Evolutionary conservation across 2,797 vertebrate species (phyloP).

Genomic region (Apodemus agrarius): DNA sequence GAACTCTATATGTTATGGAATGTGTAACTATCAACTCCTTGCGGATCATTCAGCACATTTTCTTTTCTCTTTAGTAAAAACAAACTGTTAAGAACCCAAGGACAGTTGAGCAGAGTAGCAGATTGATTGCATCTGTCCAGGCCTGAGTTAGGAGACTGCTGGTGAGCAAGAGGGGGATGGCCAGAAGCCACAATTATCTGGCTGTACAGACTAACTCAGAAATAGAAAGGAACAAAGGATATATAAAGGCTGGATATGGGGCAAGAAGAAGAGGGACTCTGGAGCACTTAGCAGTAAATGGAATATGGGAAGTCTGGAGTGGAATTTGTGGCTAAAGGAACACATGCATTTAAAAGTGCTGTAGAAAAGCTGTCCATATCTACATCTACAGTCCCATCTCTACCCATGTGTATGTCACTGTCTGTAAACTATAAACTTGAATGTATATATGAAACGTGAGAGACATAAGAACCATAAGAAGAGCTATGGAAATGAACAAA

Average conservation of each 20-base stretch:
- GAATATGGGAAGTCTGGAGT: background rate
- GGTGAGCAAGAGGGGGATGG: background rate
- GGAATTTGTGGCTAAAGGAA: background rate
- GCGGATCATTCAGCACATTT: background rate
- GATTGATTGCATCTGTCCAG: background rate
- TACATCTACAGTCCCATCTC: background rate
- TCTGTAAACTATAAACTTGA: conserved; percentile 15
- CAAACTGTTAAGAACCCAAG: background rate
- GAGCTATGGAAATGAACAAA: background rate
- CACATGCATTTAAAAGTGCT: background rate
- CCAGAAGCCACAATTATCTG: background rate
- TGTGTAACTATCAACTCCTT: background rate
- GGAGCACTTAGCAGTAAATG: background rate
- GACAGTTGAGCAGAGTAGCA: background rate
- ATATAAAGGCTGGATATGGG: background rate
- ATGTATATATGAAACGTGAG: background rate
- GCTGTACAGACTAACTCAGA: background rate
- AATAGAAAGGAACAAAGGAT: background rate
- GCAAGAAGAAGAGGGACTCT: background rate
- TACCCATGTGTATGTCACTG: background rate
- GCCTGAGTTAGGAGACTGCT: background rate
- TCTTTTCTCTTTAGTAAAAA: conserved; percentile 4
- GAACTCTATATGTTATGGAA: background rate
- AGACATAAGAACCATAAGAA: background rate
- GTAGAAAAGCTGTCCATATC: background rate